Base-by-base conservation (phyloP, 1,140 invertebrate species). In the Mycetomoellerius zeteki region DNA sequence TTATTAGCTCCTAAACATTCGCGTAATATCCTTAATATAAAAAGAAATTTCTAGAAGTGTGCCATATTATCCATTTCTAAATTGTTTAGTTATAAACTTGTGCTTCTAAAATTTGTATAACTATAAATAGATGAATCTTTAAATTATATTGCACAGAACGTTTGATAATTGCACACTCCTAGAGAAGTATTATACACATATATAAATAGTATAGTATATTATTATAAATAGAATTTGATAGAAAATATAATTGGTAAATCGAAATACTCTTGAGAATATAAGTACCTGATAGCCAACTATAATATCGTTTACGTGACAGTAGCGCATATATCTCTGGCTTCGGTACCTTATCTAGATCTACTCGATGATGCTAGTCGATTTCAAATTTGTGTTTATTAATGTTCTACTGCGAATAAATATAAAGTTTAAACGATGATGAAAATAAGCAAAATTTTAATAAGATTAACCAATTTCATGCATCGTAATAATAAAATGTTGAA, bases 361-460 rank as follows among this genome's bases (percentile, higher is more conserved):
- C 2, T 67, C n/a, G 62, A 52, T 69, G 47, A 76, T 76, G 47
- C 43, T 54, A 54, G 60, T n/a, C 21, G n/a, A 76, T 76, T 75
- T 77, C 1, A 78, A 85, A 78, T 62, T 85, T 78, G 43, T 19
- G 6, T 65, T 64, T 50, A 43, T 64, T 82, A 82, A 47, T n/a
- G 16, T 76, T 77, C 47, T 76, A 78, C 60, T 85, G 33, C 56
- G 82, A 84, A 78, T 64, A 85, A 78, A 67, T 43, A 64, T 65
- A 67, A 85, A 54, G n/a, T 65, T 85, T 78, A 43, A 85, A 47
- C 72, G 21, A 85, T 27, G 14, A 76, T 75, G 14, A 65, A 16
- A 78, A 77, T 50, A 85, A 85, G 58, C 47, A n/a, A 78, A 54
- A 65, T 78, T 85, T 78, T 56, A 62, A 85, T 65, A 69, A 65